A percentile compares a stretch with the other conserved stretches of the same genome.
Evolutionary conservation across 2,113 vertebrate species (phyloP).

Genomic region (Ictalurus punctatus): DNA sequence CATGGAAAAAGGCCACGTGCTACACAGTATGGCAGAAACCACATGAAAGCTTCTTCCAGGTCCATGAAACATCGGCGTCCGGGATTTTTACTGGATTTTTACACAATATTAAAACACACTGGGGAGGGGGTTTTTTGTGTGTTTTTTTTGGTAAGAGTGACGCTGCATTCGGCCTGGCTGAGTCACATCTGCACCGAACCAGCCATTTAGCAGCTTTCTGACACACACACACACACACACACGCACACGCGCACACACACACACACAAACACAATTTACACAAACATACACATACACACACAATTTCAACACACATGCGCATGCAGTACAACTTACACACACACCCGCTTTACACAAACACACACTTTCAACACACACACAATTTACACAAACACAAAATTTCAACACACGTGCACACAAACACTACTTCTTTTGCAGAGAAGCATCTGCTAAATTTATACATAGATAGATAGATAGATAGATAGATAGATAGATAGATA

Average conservation of each 20-base stretch:
- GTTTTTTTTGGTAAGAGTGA: background rate
- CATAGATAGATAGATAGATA: background rate
- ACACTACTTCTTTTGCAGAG: background rate
- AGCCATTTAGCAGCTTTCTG: background rate
- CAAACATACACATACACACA: background rate
- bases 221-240: background rate
- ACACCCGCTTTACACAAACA: background rate
- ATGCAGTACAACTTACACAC: background rate
- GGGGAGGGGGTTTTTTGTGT: too few species aligned
- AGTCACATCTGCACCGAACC: constrained; percentile 3
- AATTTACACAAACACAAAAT: background rate
- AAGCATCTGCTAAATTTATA: too few species aligned
- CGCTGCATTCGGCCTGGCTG: background rate
- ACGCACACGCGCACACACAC: background rate
- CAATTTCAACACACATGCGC: background rate
- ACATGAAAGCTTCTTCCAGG: background rate
- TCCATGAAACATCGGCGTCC: background rate
- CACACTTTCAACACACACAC: background rate
- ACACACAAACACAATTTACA: background rate
- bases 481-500: background rate
- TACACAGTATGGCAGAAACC: background rate
- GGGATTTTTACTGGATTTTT: background rate
- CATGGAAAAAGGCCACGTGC: background rate
- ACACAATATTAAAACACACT: too few species aligned
- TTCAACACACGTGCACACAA: background rate